Evolutionary conservation across 2,888 invertebrate species (phyloP), one percentile per base, ranked within the genome.

Genomic region (Ochlodes sylvanus): DNA sequence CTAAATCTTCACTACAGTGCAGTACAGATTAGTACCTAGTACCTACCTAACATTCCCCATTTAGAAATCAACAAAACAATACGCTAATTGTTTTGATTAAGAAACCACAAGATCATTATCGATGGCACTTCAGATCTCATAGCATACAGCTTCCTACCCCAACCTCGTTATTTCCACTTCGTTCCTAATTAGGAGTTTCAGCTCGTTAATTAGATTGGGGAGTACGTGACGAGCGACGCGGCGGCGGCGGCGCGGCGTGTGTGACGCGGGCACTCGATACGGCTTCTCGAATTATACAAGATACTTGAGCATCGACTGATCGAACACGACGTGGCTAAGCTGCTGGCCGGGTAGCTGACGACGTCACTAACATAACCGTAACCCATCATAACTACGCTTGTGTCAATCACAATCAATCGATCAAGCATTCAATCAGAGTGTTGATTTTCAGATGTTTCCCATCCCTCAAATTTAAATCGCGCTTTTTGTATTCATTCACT

Each of bases 171-270:
- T 17, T 17, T 17, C 44, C 44, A 47, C 17, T 15, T 17, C 44
- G 17, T 6, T 7, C 17, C 7, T 47, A 47, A 47, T 47, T 47
- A 47, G 19, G 15, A 7, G 50, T 50, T 32, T 50, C 50, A 50
- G 15, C 12, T 32, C 32, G 50, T 50, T 34, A 61, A 61, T 61
- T 61, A 61, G 50, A 50, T 50, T 44, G 58, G 15, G 50, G 47
- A 17, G 61, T 47, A 27, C 7, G 42, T 17, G 61, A 61, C 50
- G 47, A 32, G 50, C 12, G 55, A 9, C 55, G 55, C 6, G 17
- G n/a, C 15, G n/a, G n/a, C n/a, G n/a, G n/a, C n/a, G n/a, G n/a
- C n/a, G n/a, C n/a, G n/a, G n/a, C n/a, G n/a, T n/a, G 2, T 9
- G 19, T 47, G 60, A 60, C 44, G 44, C 47, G 32, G 17, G 15